A percentile compares a stretch with the other conserved stretches of the same genome.
Conservation (phyloP, 2,797 vertebrate species). For the Intellagama lesueurii region DNA sequence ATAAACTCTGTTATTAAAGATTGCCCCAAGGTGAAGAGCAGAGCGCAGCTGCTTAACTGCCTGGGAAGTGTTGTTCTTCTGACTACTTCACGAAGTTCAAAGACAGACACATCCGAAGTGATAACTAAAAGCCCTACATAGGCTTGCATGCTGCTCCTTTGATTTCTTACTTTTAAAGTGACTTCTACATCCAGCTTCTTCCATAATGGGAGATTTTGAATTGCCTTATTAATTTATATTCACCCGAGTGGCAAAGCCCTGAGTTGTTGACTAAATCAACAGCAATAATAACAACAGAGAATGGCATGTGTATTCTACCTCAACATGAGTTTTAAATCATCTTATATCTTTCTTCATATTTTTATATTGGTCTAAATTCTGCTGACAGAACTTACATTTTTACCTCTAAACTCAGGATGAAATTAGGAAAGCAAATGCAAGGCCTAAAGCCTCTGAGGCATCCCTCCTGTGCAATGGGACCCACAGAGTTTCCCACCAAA, state of each 20-base stretch:
- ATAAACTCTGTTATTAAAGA: background rate
- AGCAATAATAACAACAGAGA: background rate
- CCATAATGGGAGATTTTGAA: background rate
- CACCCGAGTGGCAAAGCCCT: background rate
- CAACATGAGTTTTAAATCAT: background rate
- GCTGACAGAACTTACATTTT: too few species aligned
- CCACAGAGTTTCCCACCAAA: background rate
- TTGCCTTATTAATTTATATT: background rate
- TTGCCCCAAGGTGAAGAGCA: background rate
- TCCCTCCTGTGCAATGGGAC: background rate
- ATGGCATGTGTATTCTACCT: background rate
- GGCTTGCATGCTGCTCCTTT: slow-evolving; percentile 3
- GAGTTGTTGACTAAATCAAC: background rate
- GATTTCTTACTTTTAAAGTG: slow-evolving; percentile 16
- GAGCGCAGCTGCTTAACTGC: background rate
- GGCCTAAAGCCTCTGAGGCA: background rate
- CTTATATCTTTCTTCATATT: too few species aligned
- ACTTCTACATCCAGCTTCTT: background rate
- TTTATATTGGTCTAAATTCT: too few species aligned
- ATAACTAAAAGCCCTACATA: slow-evolving; percentile 5
- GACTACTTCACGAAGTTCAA: slow-evolving; percentile 17
- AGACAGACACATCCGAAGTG: slow-evolving; percentile 21
- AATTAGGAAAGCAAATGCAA: background rate
- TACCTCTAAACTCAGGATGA: too few species aligned
- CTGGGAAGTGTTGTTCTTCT: slow-evolving; percentile 4